phyloP scores from a whole-genome alignment of 2,888 invertebrate genomes.

The Nowickia ferox region DNA sequence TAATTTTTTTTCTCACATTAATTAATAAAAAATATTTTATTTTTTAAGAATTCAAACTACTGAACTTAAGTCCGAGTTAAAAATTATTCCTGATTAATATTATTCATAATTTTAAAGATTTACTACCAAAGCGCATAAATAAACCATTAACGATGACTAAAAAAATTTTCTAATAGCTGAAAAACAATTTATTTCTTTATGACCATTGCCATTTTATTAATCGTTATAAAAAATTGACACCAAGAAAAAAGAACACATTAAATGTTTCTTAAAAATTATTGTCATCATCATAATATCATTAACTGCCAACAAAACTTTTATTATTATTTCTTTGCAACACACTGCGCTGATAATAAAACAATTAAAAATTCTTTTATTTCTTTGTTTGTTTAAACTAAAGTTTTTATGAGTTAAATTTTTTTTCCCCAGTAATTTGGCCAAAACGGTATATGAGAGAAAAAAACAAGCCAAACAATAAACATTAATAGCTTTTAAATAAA shows the following conservation, averaged over 20 bases:
- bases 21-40: no score
- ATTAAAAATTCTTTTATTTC: constrained; percentile 34
- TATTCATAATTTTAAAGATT: background rate
- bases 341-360: constrained; percentile 19
- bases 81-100: background rate
- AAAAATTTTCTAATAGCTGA: background rate
- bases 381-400: constrained; percentile 9
- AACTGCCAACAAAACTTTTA: background rate
- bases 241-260: background rate
- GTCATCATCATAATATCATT: background rate
- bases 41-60: no score
- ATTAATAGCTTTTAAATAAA: constrained; percentile 20
- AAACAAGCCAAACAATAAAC: constrained; percentile 7
- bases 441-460: background rate
- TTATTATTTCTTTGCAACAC: background rate
- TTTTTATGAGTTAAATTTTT: constrained; percentile 31
- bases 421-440: constrained; percentile 14
- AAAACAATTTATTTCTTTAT: constrained; percentile 4
- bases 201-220: background rate
- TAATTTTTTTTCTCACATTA: no score
- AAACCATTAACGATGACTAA: background rate
- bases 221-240: background rate
- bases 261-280: constrained; percentile 23
- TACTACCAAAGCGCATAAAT: background rate
- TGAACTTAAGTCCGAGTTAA: no score